A percentile compares a stretch with the other conserved stretches of the same genome.
phyloP scores from a whole-genome alignment of 1,140 invertebrate species.

The Adelges cooleyi region DNA sequence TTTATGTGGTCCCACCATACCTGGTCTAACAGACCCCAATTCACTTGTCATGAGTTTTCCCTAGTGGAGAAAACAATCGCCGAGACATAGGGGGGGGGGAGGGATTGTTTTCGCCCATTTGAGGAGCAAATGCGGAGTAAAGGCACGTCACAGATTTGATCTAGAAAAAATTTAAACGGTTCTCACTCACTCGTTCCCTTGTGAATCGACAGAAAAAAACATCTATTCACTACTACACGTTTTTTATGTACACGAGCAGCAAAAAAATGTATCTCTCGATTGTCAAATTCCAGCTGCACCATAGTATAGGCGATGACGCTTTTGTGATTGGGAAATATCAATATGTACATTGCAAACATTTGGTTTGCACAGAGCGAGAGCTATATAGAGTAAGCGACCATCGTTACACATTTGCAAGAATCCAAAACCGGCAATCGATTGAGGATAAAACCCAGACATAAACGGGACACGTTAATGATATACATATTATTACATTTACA shows the following conservation, averaged over 20 bases:
- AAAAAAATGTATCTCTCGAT: neutral
- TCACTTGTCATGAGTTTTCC: no score
- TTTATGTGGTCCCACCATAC: no score
- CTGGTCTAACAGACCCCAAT: no score
- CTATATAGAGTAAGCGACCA: neutral
- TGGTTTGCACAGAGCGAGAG: neutral
- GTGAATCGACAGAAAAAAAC: neutral
- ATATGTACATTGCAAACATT: neutral
- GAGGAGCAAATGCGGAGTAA: neutral
- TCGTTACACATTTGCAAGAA: neutral
- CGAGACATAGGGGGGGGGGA: neutral
- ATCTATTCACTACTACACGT: no score
- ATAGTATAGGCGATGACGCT: neutral
- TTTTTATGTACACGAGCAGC: no score
- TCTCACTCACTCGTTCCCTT: neutral
- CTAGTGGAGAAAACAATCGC: neutral
- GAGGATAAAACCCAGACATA: no score
- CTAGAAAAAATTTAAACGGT: conserved; percentile 12
- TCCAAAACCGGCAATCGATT: conserved; percentile 3
- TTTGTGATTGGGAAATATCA: neutral
- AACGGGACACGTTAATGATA: no score
- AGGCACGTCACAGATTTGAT: neutral
- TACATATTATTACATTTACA: no score
- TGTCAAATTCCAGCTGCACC: no score
- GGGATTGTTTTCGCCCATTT: neutral